phyloP scores from a whole-genome alignment of 2,888 invertebrate genomes.

The Meteorus colon region DNA sequence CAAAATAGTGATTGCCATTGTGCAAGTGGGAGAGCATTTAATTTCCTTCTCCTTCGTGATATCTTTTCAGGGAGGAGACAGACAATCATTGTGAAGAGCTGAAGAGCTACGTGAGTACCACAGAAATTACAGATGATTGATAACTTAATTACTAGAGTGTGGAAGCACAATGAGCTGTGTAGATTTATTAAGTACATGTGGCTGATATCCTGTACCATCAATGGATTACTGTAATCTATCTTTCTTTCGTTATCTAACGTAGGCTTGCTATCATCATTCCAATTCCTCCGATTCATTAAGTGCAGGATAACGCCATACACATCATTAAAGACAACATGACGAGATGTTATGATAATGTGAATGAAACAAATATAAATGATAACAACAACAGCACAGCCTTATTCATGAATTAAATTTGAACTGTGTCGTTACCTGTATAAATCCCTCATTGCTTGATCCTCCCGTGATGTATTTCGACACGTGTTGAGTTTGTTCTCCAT shows the following conservation, averaged over 20 bases:
- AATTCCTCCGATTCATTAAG: slow-evolving; percentile 4
- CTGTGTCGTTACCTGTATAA: slow-evolving; percentile 71
- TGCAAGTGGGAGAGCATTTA: not conserved
- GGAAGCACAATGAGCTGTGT: slow-evolving; percentile 35
- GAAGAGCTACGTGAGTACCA: not conserved
- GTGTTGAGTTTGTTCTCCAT: slow-evolving; percentile 72
- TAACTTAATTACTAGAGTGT: slow-evolving; percentile 32
- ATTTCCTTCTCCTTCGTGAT: not conserved
- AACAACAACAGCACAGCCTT: slow-evolving; percentile 53
- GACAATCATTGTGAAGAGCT: not conserved
- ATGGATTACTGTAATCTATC: not conserved
- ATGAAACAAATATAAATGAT: slow-evolving; percentile 48
- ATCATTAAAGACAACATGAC: slow-evolving; percentile 11
- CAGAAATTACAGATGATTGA: not conserved
- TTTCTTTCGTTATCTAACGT: too few species aligned
- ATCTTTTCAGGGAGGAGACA: not conserved
- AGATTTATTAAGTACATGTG: slow-evolving; percentile 22
- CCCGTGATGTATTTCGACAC: slow-evolving; percentile 69
- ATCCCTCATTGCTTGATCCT: slow-evolving; percentile 71
- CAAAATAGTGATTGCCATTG: too few species aligned
- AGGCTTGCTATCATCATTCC: too few species aligned
- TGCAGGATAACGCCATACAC: slow-evolving; percentile 48
- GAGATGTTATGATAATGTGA: slow-evolving; percentile 30
- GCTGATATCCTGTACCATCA: slow-evolving; percentile 20
- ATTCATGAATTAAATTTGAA: slow-evolving; percentile 49